Percentiles rank a stretch among this genome's conserved stretches.
Evolutionary conservation across 2,113 vertebrate species (phyloP).

Genomic region (Todiramphus saurophagus): DNA sequence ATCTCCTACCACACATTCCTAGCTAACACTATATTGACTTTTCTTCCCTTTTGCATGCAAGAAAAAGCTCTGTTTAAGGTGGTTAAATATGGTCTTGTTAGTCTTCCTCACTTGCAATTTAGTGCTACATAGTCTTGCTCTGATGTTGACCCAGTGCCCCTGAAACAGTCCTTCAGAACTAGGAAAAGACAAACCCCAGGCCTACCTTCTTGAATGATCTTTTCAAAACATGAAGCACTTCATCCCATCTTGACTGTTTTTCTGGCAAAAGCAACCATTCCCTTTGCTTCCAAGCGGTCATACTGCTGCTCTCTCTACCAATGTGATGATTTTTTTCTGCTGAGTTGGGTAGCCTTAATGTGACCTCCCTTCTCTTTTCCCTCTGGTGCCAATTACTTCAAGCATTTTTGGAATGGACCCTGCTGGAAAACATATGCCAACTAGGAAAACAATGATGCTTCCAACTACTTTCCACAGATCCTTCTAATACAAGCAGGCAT

Average conservation of each 20-base stretch:
- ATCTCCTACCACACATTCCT: not conserved
- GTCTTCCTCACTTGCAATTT: not conserved
- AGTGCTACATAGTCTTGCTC: not conserved
- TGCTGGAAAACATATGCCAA: not conserved
- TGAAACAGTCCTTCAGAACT: not conserved
- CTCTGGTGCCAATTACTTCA: slow-evolving; percentile 29
- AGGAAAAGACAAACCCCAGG: not conserved
- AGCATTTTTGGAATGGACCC: not conserved
- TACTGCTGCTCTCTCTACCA: not conserved
- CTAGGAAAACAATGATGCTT: not conserved
- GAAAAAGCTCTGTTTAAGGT: not conserved
- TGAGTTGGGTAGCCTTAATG: not conserved
- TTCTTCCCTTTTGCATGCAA: not conserved
- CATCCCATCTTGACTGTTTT: not conserved
- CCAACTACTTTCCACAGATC: not conserved
- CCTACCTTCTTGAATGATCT: not conserved
- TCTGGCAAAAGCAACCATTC: not conserved
- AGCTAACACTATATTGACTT: not conserved
- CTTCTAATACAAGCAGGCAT: not conserved
- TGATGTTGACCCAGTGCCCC: not conserved
- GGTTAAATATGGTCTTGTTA: not conserved
- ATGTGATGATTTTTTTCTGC: not conserved
- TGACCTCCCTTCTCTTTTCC: slow-evolving; percentile 28
- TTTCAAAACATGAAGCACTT: not conserved
- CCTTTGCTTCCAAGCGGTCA: not conserved